Evolutionary conservation across 2,888 invertebrate genomes (phyloP).

Genomic region (Lottia gigantea): DNA sequence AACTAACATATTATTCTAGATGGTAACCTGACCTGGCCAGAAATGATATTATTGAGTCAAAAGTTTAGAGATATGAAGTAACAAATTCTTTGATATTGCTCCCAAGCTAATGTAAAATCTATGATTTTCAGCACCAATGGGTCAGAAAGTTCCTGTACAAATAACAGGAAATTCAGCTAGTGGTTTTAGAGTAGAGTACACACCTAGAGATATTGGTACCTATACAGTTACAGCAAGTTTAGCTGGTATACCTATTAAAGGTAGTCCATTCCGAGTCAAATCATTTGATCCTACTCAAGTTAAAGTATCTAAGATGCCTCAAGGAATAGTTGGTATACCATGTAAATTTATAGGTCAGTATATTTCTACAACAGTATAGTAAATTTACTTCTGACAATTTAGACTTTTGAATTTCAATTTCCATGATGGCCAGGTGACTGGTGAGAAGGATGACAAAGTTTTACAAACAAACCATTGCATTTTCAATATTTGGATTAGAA

Average conservation of each 20-base stretch:
- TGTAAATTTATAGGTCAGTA: slow-evolving; percentile 90
- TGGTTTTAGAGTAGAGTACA: slow-evolving; percentile 83
- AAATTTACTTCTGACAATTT: too few species aligned
- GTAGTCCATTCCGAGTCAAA: slow-evolving; percentile 67
- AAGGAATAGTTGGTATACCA: slow-evolving; percentile 84
- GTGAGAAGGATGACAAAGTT: too few species aligned
- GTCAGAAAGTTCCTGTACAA: slow-evolving; percentile 34
- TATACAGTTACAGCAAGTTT: slow-evolving; percentile 52
- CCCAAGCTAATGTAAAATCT: too few species aligned
- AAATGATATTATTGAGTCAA: too few species aligned
- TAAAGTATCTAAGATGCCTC: slow-evolving; percentile 90
- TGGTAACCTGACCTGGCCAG: too few species aligned
- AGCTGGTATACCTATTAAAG: slow-evolving; percentile 50
- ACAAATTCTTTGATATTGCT: too few species aligned
- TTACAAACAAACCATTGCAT: too few species aligned
- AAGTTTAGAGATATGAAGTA: too few species aligned
- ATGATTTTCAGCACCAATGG: slow-evolving; percentile 37
- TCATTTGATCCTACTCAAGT: slow-evolving; percentile 88
- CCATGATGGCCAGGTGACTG: too few species aligned
- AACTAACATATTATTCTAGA: too few species aligned
- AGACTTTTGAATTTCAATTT: too few species aligned
- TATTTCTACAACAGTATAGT: not conserved
- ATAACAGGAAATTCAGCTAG: slow-evolving; percentile 24
- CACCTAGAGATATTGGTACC: slow-evolving; percentile 83
- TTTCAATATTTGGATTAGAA: too few species aligned